phyloP scores from a whole-genome alignment of 2,797 vertebrate species.

The Intellagama lesueurii region DNA sequence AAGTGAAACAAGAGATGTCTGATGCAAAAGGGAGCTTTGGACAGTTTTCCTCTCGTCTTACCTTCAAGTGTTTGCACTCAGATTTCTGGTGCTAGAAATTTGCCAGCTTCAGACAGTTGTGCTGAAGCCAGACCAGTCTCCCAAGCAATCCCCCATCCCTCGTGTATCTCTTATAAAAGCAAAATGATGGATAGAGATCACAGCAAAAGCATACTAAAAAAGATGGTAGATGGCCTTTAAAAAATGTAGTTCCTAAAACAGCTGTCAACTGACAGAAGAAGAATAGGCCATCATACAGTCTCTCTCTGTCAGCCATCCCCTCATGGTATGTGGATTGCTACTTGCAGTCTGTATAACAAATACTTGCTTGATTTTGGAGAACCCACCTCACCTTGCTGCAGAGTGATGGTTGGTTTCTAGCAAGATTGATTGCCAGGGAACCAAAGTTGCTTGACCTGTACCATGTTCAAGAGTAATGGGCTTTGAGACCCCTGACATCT shows the following conservation, averaged over 20 bases:
- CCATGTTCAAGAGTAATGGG: neutral
- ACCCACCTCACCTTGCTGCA: neutral
- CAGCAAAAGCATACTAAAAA: neutral
- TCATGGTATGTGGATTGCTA: neutral
- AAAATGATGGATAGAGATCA: neutral
- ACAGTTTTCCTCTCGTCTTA: no score
- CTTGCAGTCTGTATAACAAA: neutral
- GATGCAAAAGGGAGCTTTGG: neutral
- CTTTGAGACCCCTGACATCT: neutral
- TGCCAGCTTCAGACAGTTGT: neutral
- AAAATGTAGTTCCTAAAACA: neutral
- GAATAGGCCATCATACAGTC: neutral
- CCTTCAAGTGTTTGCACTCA: neutral
- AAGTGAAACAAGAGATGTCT: neutral
- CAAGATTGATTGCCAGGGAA: neutral
- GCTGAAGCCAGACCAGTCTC: neutral
- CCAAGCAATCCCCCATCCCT: neutral
- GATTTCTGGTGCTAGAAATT: neutral
- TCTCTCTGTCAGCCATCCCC: neutral
- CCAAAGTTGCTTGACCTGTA: neutral
- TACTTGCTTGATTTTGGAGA: neutral
- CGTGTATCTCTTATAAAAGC: neutral
- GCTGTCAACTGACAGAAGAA: neutral
- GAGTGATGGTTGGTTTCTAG: neutral
- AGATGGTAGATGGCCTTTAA: neutral